Conservation (phyloP, 2,797 vertebrate genomes). For the Pipistrellus pipistrellus region DNA sequence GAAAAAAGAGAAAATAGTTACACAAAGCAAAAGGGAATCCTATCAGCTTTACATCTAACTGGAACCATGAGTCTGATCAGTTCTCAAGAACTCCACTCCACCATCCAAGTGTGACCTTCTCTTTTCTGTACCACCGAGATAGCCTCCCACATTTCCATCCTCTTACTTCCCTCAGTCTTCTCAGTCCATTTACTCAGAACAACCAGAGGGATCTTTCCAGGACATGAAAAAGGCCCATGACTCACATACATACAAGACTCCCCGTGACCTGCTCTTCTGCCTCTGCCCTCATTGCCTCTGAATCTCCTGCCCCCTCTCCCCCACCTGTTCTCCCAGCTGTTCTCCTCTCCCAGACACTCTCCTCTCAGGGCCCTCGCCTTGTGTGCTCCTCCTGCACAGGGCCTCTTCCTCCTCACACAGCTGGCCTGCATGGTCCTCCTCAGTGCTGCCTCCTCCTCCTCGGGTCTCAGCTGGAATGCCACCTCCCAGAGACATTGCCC, state of each 20-base stretch:
- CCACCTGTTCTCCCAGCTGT: background rate
- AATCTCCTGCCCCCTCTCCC: background rate
- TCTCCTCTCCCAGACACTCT: too few species aligned
- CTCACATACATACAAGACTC: background rate
- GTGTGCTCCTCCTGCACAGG: fast-evolving
- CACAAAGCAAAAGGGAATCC: background rate
- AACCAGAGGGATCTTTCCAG: background rate
- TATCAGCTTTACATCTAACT: background rate
- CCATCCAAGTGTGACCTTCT: background rate
- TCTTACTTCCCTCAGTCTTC: background rate
- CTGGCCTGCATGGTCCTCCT: background rate
- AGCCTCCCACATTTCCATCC: background rate
- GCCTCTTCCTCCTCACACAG: background rate
- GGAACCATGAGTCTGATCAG: background rate
- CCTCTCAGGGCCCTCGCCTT: background rate
- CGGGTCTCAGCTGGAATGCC: background rate
- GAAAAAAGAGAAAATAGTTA: too few species aligned
- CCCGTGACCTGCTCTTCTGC: fast-evolving
- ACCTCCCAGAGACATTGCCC: background rate
- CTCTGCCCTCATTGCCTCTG: background rate
- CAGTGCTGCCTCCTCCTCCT: background rate
- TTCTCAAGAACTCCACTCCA: background rate
- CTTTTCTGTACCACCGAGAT: background rate
- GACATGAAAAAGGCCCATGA: background rate
- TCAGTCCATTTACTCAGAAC: background rate